Base-by-base conservation (phyloP, 2,888 invertebrate species). In the Cantharis lateralis region DNA sequence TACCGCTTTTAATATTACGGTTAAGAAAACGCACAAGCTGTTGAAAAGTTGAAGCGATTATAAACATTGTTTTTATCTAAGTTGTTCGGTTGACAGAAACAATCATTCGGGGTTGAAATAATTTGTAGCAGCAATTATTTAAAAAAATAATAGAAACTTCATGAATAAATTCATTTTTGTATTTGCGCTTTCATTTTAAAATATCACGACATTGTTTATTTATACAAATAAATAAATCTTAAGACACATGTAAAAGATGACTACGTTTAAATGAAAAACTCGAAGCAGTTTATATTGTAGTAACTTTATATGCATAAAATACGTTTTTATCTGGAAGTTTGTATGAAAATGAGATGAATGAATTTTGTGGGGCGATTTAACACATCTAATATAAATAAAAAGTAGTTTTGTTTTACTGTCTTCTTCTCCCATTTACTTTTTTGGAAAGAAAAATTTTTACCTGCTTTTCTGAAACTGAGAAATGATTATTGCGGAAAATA, bases 271-370 rank as follows among this genome's bases (percentile, higher is more conserved):
- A 62, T 71, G 71, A 71, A 71, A 71, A 63, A 71, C 71, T 63
- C 26, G 15, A 63, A 63, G 71, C 62, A 71, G 71, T 71, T 71
- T 62, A 71, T 71, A 71, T 28, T 63, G 62, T 63, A 71, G 26
- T 71, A 71, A 71, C 71, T 71, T 71, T 71, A 71, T 71, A 62
- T 71, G 71, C 63, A 71, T 63, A 71, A 71, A 71, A 71, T 71
- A 71, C 71, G 26, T 63, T 71, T 63, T 63, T 32, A 32, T 71
- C 62, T 62, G 71, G 63, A 71, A 71, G 71, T 71, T 62, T 71
- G 24, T 62, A 71, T 71, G 71, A 71, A 71, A 71, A 71, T 62
- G 15, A 71, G 63, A 63, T 26, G 71, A 26, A 71, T 71, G 71
- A 63, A 71, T 63, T 70, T 62, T 48, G 48, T 7, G 48, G 48